Conservation (phyloP, 2,888 invertebrate species). For the Pelosia muscerda region DNA sequence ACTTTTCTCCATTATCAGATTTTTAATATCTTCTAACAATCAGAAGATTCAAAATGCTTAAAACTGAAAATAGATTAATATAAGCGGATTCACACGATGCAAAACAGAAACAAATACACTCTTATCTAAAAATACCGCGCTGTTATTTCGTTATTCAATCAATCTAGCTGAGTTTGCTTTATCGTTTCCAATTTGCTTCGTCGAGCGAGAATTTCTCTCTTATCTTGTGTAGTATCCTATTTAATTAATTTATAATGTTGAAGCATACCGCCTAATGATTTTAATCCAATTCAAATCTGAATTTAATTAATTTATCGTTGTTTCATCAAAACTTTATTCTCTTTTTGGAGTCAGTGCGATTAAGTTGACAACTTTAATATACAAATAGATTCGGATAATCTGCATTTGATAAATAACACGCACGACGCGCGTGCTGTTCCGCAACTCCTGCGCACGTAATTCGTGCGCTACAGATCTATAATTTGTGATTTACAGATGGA, state of each 20-base stretch:
- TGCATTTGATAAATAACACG: neutral
- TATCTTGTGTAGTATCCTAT: neutral
- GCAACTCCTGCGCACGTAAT: constrained; percentile 7
- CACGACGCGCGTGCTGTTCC: neutral
- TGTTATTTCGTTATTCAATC: neutral
- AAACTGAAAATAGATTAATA: too few relatives aligned
- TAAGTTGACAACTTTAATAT: neutral
- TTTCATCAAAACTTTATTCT: too few relatives aligned
- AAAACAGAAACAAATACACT: neutral
- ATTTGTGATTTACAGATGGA: constrained; percentile 10
- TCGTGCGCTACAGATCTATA: constrained; percentile 14
- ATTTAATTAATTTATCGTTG: neutral
- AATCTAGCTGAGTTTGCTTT: neutral
- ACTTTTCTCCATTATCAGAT: too few relatives aligned
- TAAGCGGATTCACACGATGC: neutral
- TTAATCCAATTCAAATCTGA: neutral
- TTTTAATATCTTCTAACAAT: too few relatives aligned
- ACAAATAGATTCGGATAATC: neutral
- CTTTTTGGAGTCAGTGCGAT: too few relatives aligned
- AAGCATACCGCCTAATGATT: neutral
- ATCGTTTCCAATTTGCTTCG: neutral
- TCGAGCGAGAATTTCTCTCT: neutral
- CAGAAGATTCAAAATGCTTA: too few relatives aligned
- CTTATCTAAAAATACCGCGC: too few relatives aligned
- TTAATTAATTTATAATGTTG: neutral